phyloP scores from a whole-genome alignment of 2,113 vertebrate genomes.

The Xenopus laevis region DNA sequence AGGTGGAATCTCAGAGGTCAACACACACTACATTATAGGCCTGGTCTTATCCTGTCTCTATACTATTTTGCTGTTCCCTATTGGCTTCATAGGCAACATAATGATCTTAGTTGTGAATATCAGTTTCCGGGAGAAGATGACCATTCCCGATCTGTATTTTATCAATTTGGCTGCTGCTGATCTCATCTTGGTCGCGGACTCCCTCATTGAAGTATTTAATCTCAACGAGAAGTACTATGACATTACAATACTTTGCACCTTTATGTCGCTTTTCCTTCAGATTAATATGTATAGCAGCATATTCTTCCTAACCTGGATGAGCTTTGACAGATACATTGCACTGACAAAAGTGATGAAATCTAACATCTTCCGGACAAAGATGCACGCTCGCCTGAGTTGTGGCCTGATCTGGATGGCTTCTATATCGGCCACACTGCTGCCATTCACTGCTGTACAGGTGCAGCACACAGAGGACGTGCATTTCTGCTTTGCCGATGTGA shows the following conservation, averaged over 20 bases:
- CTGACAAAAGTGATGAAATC: conserved; percentile 84
- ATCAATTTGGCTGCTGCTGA: conserved; percentile 90
- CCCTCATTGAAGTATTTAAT: conserved; percentile 96
- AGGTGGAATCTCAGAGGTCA: conserved; percentile 62
- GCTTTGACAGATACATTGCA: conserved; percentile 91
- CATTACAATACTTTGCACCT: conserved; percentile 89
- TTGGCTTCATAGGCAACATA: conserved; percentile 93
- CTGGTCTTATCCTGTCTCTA: conserved; percentile 93
- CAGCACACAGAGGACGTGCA: conserved; percentile 85
- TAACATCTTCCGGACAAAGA: conserved; percentile 85
- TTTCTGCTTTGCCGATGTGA: conserved; percentile 93
- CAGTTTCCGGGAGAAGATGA: conserved; percentile 92
- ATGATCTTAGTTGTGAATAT: conserved; percentile 93
- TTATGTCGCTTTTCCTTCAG: conserved; percentile 96
- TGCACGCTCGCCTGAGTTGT: conserved; percentile 87
- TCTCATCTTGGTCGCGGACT: conserved; percentile 91
- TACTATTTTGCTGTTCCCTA: conserved; percentile 91
- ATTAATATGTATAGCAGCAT: conserved; percentile 99
- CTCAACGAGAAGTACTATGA: conserved; percentile 94
- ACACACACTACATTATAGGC: conserved; percentile 78
- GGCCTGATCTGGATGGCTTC: conserved; percentile 95
- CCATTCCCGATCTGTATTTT: conserved; percentile 95
- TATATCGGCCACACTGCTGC: conserved; percentile 85
- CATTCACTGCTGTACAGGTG: conserved; percentile 88
- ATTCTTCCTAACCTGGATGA: conserved; percentile 99